Percentiles rank a stretch among this genome's conserved stretches.
Conservation (phyloP, 2,888 invertebrate genomes). For the Schizaphis graminum region DNA sequence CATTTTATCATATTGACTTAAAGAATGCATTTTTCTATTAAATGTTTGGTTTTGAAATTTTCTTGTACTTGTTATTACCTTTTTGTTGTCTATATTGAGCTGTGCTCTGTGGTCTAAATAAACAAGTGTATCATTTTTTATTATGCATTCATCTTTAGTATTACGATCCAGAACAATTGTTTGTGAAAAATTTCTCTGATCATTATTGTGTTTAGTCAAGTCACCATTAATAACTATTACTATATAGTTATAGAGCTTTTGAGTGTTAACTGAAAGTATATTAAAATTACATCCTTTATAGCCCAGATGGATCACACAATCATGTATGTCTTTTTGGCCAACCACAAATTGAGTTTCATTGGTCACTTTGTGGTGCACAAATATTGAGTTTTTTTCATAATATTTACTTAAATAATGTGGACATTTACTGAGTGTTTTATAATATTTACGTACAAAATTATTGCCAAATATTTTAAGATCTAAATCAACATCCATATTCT, state of each 20-base stretch:
- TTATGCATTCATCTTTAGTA: not conserved
- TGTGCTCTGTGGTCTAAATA: not conserved
- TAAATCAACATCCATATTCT: not conserved
- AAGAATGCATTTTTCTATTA: not conserved
- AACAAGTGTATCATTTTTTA: slow-evolving; percentile 33
- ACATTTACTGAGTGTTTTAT: not conserved
- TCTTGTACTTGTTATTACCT: not conserved
- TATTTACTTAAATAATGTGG: slow-evolving; percentile 21
- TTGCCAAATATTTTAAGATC: slow-evolving; percentile 15
- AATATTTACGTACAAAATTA: slow-evolving; percentile 2
- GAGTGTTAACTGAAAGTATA: slow-evolving; percentile 13
- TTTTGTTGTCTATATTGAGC: not conserved
- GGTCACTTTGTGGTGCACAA: not conserved
- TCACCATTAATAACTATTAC: slow-evolving; percentile 19
- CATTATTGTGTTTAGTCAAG: not conserved
- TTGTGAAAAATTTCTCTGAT: not conserved
- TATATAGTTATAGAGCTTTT: slow-evolving; percentile 21
- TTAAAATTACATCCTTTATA: not conserved
- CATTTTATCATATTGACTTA: not conserved
- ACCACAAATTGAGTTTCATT: not conserved
- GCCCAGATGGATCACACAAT: not conserved
- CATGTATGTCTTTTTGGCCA: slow-evolving; percentile 25
- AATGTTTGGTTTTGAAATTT: not conserved
- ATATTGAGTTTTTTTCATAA: slow-evolving; percentile 30
- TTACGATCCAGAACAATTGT: slow-evolving; percentile 16